Base-by-base conservation (phyloP, 2,113 vertebrate species). In the Ptilorrhoa leucosticta region DNA sequence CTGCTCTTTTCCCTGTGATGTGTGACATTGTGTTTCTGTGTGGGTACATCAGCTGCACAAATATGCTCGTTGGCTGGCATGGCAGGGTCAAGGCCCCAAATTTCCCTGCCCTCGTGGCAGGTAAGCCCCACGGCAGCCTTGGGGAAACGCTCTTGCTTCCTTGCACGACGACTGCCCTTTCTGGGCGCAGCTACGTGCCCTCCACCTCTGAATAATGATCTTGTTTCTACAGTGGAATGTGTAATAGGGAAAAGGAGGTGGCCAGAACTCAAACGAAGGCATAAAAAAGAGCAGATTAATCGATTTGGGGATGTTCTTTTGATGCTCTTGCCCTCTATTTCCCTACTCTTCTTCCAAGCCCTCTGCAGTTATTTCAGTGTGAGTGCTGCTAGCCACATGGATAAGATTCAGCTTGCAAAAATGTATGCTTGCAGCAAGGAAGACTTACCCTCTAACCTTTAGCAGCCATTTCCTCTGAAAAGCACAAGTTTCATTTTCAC, bases 401-500 rank as follows among this genome's bases (percentile, higher is more conserved):
- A 97, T 96, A 92, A 97, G 92, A 97, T 96, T 97, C 89, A 93
- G 93, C 93, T 85, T 71, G 72, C 71, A 94, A 95, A 96, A 94
- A 94, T 15, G 40, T 80, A 77, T 37, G 95, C 87, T 94, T 73
- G 45, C 89, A 92, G 94, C 88, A 91, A 97, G 93, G 96, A 96
- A 97, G 96, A 94, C 77, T 93, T 87, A 87, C 93, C 87, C 81
- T 60, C 75, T 96, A 93, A 97, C 97, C 96, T 97, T 97, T 94
- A 96, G 91, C 78, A 96, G 97, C 89, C 83, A 93, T 96, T 97
- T 96, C 94, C 95, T 97, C 96, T 97, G 96, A 89, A 97, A 96
- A 97, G 80, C 94, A 93, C 37, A 81, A 83, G 89, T 96, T 97
- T 97, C 95, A 93, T 97, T 97, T 96, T 89, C 79, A 10, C 90